Conservation (phyloP, 2,797 vertebrate species). For the Phalanger gymnotis region DNA sequence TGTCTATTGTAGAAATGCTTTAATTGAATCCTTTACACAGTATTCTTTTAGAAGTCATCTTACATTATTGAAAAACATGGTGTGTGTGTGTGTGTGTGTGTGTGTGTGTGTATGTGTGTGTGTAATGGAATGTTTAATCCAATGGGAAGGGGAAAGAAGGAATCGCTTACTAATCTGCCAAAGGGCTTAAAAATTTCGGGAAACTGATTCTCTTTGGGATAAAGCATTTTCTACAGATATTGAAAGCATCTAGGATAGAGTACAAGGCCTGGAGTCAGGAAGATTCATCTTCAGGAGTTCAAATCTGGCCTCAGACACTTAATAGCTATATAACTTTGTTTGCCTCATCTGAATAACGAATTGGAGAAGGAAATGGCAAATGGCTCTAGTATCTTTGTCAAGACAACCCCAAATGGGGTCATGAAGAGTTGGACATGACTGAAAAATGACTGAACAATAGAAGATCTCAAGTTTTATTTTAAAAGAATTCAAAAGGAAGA, state of each 20-base stretch:
- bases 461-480: neutral
- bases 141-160: neutral
- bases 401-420: neutral
- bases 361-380: neutral
- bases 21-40: neutral
- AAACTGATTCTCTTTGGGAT: neutral
- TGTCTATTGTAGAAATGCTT: neutral
- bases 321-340: neutral
- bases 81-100: no score
- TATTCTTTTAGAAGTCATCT: neutral
- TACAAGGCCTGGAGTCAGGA: neutral
- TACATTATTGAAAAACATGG: neutral
- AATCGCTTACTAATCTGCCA: neutral
- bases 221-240: neutral
- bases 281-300: neutral
- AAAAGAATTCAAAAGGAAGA: neutral
- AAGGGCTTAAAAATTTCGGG: neutral
- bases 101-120: no score
- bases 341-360: neutral
- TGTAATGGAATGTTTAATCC: neutral
- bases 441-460: neutral
- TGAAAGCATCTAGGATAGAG: neutral
- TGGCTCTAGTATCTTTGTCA: neutral
- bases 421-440: neutral
- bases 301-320: neutral